Evolutionary conservation across 2,797 vertebrate species (phyloP).

Genomic region (Hypotaenidia philippensis): DNA sequence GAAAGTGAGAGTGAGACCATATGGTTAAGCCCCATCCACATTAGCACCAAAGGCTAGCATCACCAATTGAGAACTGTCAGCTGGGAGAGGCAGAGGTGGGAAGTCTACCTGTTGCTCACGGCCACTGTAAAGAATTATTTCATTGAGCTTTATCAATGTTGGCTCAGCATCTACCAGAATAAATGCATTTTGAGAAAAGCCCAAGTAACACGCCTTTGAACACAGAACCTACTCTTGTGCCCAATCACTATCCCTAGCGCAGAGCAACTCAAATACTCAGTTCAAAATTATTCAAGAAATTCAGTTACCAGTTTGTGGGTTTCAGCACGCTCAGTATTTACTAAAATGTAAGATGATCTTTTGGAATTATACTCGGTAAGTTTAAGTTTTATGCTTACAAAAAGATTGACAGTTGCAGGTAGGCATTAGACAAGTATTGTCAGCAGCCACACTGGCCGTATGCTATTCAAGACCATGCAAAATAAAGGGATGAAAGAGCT

Average conservation of each 20-base stretch:
- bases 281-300: not conserved
- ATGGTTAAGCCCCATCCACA: slow-evolving; percentile 58
- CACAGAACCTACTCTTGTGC: not conserved
- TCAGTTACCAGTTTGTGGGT: not conserved
- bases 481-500: not conserved
- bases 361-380: not conserved
- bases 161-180: not conserved
- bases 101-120: not conserved
- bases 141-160: accelerated
- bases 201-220: not conserved
- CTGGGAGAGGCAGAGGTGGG: not conserved
- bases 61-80: not conserved
- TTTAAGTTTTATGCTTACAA: not conserved
- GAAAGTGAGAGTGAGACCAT: slow-evolving; percentile 64
- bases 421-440: not conserved
- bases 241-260: not conserved
- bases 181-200: not conserved
- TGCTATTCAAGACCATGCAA: not conserved
- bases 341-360: not conserved
- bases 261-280: not conserved
- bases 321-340: not conserved
- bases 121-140: not conserved
- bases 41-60: not conserved
- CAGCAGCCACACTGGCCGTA: not conserved
- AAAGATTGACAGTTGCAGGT: not conserved